Base-by-base conservation (phyloP, 2,797 vertebrate genomes). In the Aldrovandia affinis region DNA sequence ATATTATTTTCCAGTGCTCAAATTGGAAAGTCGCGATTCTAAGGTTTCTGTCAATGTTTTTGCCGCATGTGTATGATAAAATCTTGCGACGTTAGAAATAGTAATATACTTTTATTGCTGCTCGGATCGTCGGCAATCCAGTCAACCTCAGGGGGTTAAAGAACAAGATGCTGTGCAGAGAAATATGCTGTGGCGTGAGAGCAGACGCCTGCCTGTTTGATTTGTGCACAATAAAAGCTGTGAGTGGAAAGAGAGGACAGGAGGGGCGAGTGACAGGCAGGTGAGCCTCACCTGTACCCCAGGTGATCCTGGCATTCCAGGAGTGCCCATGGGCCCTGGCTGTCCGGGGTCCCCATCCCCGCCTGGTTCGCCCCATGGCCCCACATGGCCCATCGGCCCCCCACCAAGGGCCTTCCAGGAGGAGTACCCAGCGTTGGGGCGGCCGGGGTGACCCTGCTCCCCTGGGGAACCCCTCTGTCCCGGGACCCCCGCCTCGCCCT, bases 371-470 rank as follows among this genome's bases (percentile, higher is more conserved):
- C 95, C 95, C 0, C 84, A 83, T 0, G 95, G 91, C 0, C 96
- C 96, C 0, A 92, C 92, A 0, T 93, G 94, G 6, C 95, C 95
- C 50, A 93, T 86, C 0, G 89, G 89, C 1, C 94, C 94, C 93
- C 94, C 93, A 93, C 94, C 93, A 83, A 92, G 87, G 47, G 93
- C 92, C 39, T 44, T 44, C 47, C 96, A 96, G n/a, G 93, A 93
- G 0, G 94, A 92, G 0, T 42, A 75, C 39, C 18, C 39, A 20
- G 93, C 93, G 0, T 94, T 94, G 0, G 94, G 94, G 83, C 90
- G 90, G 4, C 95, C 95, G 0, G 95, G 92, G 87, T 93, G 88
- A 81, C 95, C 95, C 83, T 94, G 95, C 88, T 96, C 95, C 30
- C 95, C 95, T 0, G 93, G 91, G 50, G 95, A 89, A 0, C 95